phyloP scores from a whole-genome alignment of 2,113 vertebrate species.

The Corvus moneduloides region DNA sequence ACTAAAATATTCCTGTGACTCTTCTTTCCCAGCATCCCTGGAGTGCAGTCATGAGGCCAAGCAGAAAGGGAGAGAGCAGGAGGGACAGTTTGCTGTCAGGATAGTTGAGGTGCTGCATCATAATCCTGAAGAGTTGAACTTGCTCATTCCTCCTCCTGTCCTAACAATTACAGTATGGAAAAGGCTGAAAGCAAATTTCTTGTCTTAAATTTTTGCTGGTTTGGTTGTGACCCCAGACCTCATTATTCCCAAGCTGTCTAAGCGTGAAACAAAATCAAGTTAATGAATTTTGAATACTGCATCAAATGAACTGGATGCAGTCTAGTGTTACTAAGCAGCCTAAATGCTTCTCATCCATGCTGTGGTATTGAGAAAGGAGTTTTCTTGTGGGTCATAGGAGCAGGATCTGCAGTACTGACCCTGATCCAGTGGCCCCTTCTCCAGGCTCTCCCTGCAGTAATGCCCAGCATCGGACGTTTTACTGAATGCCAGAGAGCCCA shows the following conservation, averaged over 20 bases:
- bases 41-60: background rate
- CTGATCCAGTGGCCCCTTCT: background rate
- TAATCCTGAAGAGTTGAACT: background rate
- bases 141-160: background rate
- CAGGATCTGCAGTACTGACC: background rate
- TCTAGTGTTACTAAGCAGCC: constrained; percentile 11
- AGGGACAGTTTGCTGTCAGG: background rate
- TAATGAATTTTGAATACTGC: constrained; percentile 48
- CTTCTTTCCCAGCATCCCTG: background rate
- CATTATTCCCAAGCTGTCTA: constrained; percentile 28
- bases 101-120: background rate
- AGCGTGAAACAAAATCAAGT: constrained; percentile 49
- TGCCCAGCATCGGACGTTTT: background rate
- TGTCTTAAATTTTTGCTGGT: background rate
- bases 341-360: background rate
- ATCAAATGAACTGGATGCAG: background rate
- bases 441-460: background rate
- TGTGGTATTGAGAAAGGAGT: background rate
- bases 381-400: background rate
- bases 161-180: background rate
- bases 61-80: background rate
- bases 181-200: background rate
- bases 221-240: background rate
- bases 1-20: background rate
- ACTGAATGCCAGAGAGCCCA: background rate